phyloP scores from a whole-genome alignment of 2,113 vertebrate genomes.

The Pteropus alecto region DNA sequence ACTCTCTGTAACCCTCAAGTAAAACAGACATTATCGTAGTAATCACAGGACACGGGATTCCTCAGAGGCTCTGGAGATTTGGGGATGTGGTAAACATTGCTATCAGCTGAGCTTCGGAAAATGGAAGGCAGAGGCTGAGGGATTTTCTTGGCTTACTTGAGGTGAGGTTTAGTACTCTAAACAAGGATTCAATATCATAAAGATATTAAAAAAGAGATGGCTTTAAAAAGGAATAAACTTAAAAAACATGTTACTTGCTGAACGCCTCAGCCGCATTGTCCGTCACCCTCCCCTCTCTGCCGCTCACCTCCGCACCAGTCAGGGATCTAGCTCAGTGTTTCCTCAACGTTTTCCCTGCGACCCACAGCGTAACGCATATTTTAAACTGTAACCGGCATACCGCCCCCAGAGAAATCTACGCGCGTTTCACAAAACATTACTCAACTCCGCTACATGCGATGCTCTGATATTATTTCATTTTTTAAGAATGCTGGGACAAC shows the following conservation, averaged over 20 bases:
- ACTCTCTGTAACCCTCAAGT: background rate
- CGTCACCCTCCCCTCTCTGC: background rate
- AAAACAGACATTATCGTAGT: constrained; percentile 15
- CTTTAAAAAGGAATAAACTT: constrained; percentile 13
- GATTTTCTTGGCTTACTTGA: constrained; percentile 43
- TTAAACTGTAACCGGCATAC: background rate
- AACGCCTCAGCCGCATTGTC: background rate
- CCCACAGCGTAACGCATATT: background rate
- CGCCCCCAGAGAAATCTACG: background rate
- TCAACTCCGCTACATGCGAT: background rate
- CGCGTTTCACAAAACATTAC: background rate
- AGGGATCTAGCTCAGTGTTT: background rate
- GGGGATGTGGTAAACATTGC: background rate
- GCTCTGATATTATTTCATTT: background rate
- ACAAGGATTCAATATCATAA: background rate
- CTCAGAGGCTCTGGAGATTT: background rate
- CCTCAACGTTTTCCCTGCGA: background rate
- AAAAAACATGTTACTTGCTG: background rate
- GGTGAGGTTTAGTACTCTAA: constrained; percentile 11
- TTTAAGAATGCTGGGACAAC: background rate
- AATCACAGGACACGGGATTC: background rate
- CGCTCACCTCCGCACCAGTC: background rate
- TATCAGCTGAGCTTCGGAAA: constrained; percentile 2
- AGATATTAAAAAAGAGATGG: background rate
- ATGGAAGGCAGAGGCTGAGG: background rate